Conservation (phyloP, 92 coral and sea anemone species). For the Anthopleura xanthogrammica region DNA sequence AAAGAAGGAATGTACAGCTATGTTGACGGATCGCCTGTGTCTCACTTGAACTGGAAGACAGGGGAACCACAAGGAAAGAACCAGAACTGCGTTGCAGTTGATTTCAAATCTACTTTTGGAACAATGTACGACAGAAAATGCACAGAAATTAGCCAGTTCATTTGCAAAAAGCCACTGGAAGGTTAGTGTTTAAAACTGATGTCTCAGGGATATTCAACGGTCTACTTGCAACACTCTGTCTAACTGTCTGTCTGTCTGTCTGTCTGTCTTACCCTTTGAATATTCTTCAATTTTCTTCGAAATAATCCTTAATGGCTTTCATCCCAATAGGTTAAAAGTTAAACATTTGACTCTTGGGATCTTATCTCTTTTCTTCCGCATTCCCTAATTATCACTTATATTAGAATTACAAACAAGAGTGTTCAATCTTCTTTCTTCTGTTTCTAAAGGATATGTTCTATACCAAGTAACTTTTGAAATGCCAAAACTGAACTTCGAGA, state of each 20-base stretch:
- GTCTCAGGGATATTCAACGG: too few species aligned
- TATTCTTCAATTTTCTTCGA: too few species aligned
- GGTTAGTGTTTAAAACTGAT: slow-evolving; percentile 33
- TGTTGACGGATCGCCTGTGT: slow-evolving; percentile 67
- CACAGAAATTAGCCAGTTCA: slow-evolving; percentile 45
- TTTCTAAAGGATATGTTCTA: slow-evolving; percentile 46
- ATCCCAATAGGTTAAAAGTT: too few species aligned
- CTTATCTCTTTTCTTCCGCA: too few species aligned
- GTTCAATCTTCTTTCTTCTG: too few species aligned
- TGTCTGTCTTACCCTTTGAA: not conserved
- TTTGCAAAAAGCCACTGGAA: slow-evolving; percentile 81
- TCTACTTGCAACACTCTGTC: not conserved
- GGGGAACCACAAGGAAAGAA: slow-evolving; percentile 82
- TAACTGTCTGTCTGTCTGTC: not conserved
- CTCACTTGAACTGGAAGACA: slow-evolving; percentile 71
- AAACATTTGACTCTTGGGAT: too few species aligned
- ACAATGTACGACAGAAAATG: slow-evolving; percentile 69
- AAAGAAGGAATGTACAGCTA: slow-evolving; percentile 75
- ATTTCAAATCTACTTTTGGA: slow-evolving; percentile 56
- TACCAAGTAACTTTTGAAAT: slow-evolving; percentile 32
- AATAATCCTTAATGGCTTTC: too few species aligned
- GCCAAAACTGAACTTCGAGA: slow-evolving; percentile 42
- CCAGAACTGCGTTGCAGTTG: slow-evolving; percentile 71
- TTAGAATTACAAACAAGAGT: not conserved
- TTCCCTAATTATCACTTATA: too few species aligned